Evolutionary conservation across 2,797 vertebrate species (phyloP).

Genomic region (Melopsittacus undulatus): DNA sequence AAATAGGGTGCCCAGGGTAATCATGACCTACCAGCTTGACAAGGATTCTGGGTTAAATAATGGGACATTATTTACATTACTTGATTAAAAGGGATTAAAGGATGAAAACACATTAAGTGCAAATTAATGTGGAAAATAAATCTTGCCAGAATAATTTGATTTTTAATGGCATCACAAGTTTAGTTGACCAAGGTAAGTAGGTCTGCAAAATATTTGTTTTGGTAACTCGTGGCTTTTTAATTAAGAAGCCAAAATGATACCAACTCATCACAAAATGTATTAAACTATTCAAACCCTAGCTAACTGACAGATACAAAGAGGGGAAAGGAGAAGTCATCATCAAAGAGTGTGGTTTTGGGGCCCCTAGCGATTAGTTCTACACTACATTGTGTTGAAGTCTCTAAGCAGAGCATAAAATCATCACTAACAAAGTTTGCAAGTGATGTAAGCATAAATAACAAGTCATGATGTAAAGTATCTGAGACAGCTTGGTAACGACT

Average conservation of each 20-base stretch:
- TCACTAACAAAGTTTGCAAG: background rate
- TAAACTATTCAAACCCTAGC: background rate
- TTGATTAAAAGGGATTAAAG: conserved; percentile 47
- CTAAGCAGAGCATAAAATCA: background rate
- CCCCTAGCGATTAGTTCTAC: background rate
- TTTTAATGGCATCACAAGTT: conserved; percentile 20
- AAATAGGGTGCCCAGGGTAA: conserved; percentile 44
- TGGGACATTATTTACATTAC: conserved; percentile 3
- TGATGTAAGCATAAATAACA: background rate
- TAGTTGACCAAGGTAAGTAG: conserved; percentile 32
- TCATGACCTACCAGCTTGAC: background rate
- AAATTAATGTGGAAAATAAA: conserved; percentile 32
- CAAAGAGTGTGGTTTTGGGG: background rate
- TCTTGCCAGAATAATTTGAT: conserved; percentile 26
- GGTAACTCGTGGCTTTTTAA: conserved; percentile 25
- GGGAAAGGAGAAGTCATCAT: conserved; percentile 2
- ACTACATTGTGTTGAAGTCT: background rate
- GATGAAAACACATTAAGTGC: conserved; percentile 28
- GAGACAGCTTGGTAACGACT: background rate
- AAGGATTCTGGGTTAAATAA: conserved; percentile 27
- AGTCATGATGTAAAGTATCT: background rate
- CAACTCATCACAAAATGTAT: background rate
- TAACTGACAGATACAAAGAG: conserved; percentile 33
- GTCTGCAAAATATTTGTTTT: conserved; percentile 24
- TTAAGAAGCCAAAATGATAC: conserved; percentile 27